Base-by-base conservation (phyloP, 2,888 invertebrate species). In the Ormyrus labotus region DNA sequence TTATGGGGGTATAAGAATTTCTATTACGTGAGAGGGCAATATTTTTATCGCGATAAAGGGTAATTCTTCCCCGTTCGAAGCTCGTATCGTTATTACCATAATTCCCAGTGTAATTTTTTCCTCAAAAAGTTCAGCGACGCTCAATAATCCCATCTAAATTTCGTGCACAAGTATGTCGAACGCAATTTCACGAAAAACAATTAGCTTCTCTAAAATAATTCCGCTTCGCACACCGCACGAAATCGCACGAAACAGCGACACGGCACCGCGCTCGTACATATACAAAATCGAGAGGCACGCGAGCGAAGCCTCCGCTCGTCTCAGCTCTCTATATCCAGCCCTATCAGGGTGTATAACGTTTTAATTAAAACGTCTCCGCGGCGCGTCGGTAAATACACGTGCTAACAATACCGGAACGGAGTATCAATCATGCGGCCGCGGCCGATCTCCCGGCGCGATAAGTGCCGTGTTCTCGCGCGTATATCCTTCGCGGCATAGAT, bases 301-400 rank as follows among this genome's bases (percentile, higher is more conserved):
- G 9, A 7, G 63, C 47, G 68, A 68, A 13, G 55, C 68, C 55
- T 10, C 53, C 10, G 55, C 55, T 55, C 67, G 10, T 7, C 57
- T 50, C 55, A 19, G 50, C 11, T 11, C 10, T 19, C 19, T 19
- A 19, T 19, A 19, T 19, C 19, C 19, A 19, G 45, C 68, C 47
- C 47, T 64, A 47, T 64, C 53, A 8, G 45, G 68, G 58, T 6
- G 60, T 19, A 83, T 34, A 84, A 86, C 82, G 84, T 86, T 87
- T 87, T 86, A 87, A 88, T 88, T 87, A 86, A 86, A 87, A 86
- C 84, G 81, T 63, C 74, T 63, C 51, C n/a, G 6, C 13, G 58
- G 64, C 64, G 50, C 50, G 57, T 51, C 73, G 67, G 48, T 74
- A 78, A 81, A 77, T 81, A 77, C 64, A 69, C 69, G 69, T 61